Evolutionary conservation across 1,140 invertebrate species (phyloP).

Genomic region (Melitaea cinxia): DNA sequence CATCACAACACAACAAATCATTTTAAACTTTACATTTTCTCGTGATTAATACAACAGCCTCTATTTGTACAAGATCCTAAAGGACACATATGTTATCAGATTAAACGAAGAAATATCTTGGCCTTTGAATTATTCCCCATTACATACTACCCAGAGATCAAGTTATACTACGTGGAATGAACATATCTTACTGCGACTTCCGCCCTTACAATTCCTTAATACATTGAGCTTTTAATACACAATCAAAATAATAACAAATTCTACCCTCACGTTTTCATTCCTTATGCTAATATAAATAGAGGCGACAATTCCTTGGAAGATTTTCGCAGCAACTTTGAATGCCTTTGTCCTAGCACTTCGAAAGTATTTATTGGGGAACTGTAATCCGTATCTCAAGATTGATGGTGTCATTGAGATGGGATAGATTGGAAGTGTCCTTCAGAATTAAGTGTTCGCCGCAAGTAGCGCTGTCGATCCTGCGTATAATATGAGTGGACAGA

Average conservation of each 20-base stretch:
- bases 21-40: not conserved
- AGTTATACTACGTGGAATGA: not conserved
- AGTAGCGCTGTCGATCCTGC: not conserved
- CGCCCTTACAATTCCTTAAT: slow-evolving; percentile 5
- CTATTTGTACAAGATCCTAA: not conserved
- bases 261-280: not conserved
- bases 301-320: not conserved
- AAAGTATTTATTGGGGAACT: slow-evolving; percentile 21
- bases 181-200: not conserved
- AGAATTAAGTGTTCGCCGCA: slow-evolving; percentile 23
- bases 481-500: not conserved
- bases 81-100: not conserved
- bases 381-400: slow-evolving; percentile 24
- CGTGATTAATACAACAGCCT: not conserved
- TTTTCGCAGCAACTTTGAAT: slow-evolving; percentile 2
- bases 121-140: not conserved
- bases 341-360: slow-evolving; percentile 17
- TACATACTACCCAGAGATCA: not conserved
- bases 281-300: not conserved
- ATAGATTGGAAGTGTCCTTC: slow-evolving; percentile 30
- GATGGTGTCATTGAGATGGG: slow-evolving; percentile 20
- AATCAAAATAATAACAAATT: slow-evolving; percentile 4
- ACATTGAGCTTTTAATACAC: slow-evolving; percentile 10
- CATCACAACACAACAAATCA: not conserved
- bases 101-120: not conserved